phyloP scores from a whole-genome alignment of 1,140 invertebrate species.

The Eurosta solidaginis region DNA sequence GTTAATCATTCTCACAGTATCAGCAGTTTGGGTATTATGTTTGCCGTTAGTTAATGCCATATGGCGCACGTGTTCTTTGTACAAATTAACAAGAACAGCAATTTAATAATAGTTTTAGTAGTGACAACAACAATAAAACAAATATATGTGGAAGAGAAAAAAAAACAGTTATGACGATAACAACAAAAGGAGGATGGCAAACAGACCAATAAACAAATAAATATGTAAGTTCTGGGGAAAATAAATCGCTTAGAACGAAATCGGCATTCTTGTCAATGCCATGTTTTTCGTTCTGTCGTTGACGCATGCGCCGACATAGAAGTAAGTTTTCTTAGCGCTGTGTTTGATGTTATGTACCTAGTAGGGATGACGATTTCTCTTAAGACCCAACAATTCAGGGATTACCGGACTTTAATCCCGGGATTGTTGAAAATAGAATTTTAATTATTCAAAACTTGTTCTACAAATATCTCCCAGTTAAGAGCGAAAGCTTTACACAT shows the following conservation, averaged over 20 bases:
- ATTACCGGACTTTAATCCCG: too few relatives aligned
- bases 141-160: background rate
- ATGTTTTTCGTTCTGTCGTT: background rate
- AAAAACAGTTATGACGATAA: background rate
- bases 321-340: background rate
- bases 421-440: too few relatives aligned
- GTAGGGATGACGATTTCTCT: background rate
- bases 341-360: background rate
- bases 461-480: too few relatives aligned
- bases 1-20: background rate
- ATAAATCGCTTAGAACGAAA: conserved; percentile 21
- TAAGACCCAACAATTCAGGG: too few relatives aligned
- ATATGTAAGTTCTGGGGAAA: background rate
- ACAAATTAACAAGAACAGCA: conserved; percentile 26
- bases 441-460: too few relatives aligned
- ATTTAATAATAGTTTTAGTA: conserved; percentile 21
- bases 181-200: background rate
- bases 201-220: conserved; percentile 20
- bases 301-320: background rate
- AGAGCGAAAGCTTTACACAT: too few relatives aligned
- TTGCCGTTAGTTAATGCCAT: conserved; percentile 16
- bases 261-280: conserved; percentile 26
- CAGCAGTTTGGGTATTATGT: background rate
- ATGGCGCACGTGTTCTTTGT: conserved; percentile 21
- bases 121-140: background rate